Evolutionary conservation across 2,113 vertebrate genomes (phyloP), one percentile per base, ranked within the genome.

Genomic region (Eclectus roratus): DNA sequence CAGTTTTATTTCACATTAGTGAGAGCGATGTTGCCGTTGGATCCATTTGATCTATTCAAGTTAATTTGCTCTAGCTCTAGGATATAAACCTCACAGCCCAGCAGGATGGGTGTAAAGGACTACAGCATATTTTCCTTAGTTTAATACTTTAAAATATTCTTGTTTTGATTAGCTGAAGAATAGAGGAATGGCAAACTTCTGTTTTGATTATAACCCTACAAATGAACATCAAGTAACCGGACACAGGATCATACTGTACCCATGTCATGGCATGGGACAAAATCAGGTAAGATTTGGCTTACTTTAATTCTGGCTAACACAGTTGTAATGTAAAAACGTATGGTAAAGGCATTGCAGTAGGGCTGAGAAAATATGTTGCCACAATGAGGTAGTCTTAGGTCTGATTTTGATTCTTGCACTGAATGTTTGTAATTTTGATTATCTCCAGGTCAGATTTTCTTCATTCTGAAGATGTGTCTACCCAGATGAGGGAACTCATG

Each of bases 241-340:
- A 60, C 96, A 98, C 35, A 97, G 98, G 77, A 94, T 99, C 97
- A 98, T 98, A 97, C 93, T 99, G 31, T 99, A 99, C 89, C 91
- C 73, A 2, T 99, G 99, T 95, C 99, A 99, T 3, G 99, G 99
- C 78, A 98, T 99, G 99, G 99, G 99, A 55, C 99, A 99, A 97
- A 99, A 99, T 97, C 99, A 99, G 99, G 99, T 99, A 97, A 69
- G 97, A 43, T 37, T 58, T 16, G 41, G n/a, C 77, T 93, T 60
- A 64, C 50, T 91, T 92, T 77, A 12, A 28, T 66, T 91, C 85
- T 80, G 13, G 41, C 25, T 58, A 60, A 55, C 2, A 1, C 2
- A 31, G 8, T 49, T 68, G 14, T 76, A 64, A 66, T 29, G 8
- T 80, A 35, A 70, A 80, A 41, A 70, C 47, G 15, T 46, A 33